Conservation (phyloP, 2,797 vertebrate genomes). For the Stomatorhinus walkeri region DNA sequence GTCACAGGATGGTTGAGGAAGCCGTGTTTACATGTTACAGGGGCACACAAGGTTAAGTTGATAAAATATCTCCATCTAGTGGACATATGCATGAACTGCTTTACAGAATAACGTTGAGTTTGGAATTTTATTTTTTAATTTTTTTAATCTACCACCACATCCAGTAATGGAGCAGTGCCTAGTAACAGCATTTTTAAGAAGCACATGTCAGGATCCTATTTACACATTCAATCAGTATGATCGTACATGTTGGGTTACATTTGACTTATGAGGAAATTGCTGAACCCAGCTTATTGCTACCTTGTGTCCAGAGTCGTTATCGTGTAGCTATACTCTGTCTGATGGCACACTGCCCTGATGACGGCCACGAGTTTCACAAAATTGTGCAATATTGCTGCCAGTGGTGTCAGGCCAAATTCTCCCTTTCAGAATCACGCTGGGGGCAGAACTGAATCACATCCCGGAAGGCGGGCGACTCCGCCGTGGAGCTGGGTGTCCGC, state of each 20-base stretch:
- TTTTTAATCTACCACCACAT: background rate
- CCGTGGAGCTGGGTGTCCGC: background rate
- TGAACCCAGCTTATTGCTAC: background rate
- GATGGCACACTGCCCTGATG: background rate
- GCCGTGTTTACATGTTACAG: background rate
- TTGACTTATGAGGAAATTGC: background rate
- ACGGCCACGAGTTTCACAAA: background rate
- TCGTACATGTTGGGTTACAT: background rate
- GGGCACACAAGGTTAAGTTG: background rate
- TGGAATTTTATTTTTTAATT: background rate
- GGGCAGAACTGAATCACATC: background rate
- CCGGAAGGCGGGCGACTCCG: background rate
- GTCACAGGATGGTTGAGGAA: background rate
- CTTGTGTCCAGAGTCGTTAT: background rate
- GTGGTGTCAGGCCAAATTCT: background rate
- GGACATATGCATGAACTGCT: background rate
- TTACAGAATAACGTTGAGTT: background rate
- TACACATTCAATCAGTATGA: background rate
- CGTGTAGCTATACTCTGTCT: background rate
- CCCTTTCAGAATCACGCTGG: background rate
- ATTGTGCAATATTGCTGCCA: background rate
- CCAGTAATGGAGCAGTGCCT: background rate
- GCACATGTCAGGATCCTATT: background rate
- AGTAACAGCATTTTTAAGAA: background rate
- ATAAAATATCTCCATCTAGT: slow-evolving; percentile 20